A percentile compares a stretch with the other conserved stretches of the same genome.
Evolutionary conservation across 2,113 vertebrate species (phyloP).

Genomic region (Artemisiospiza belli): DNA sequence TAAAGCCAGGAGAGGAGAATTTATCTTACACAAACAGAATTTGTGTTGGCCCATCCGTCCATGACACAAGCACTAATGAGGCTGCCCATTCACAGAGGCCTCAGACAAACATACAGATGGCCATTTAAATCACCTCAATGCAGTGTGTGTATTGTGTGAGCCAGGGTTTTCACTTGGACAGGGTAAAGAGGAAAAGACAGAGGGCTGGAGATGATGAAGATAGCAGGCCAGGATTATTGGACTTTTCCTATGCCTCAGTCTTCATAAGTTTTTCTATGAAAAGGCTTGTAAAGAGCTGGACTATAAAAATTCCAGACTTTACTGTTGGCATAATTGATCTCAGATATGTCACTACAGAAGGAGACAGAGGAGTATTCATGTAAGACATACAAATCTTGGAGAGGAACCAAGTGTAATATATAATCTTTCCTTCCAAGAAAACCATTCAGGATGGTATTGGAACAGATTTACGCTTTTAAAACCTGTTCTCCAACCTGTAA

Average conservation of each 20-base stretch:
- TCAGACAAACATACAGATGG: slow-evolving; percentile 42
- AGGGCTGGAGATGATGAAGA: slow-evolving; percentile 53
- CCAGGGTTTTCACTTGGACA: slow-evolving; percentile 22
- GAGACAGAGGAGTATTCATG: slow-evolving; percentile 56
- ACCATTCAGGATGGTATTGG: neutral
- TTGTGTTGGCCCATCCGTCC: slow-evolving; percentile 27
- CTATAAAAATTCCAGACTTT: slow-evolving; percentile 63
- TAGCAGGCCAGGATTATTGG: slow-evolving; percentile 45
- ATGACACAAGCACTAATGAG: slow-evolving; percentile 53
- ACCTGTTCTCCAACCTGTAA: slow-evolving; percentile 15
- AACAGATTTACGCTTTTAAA: slow-evolving; percentile 12
- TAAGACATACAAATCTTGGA: slow-evolving; percentile 51
- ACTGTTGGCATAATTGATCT: slow-evolving; percentile 57
- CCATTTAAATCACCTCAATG: slow-evolving; percentile 39
- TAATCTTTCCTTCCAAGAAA: slow-evolving; percentile 49
- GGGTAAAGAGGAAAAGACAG: slow-evolving; percentile 34
- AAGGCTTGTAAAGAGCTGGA: slow-evolving; percentile 22
- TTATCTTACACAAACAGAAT: slow-evolving; percentile 51
- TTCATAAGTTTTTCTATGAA: slow-evolving; percentile 35
- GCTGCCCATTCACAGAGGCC: neutral
- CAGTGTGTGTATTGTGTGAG: neutral
- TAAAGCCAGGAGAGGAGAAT: slow-evolving; percentile 11
- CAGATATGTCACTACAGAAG: slow-evolving; percentile 60
- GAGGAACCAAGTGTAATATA: slow-evolving; percentile 35
- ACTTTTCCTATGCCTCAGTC: slow-evolving; percentile 48